A percentile compares a stretch with the other conserved stretches of the same genome.
These are phyloP conservation scores for Erpetoichthys calabaricus DNA, from an alignment of 2,797 vertebrate genomes.

Conservation along the genomic window DNA sequence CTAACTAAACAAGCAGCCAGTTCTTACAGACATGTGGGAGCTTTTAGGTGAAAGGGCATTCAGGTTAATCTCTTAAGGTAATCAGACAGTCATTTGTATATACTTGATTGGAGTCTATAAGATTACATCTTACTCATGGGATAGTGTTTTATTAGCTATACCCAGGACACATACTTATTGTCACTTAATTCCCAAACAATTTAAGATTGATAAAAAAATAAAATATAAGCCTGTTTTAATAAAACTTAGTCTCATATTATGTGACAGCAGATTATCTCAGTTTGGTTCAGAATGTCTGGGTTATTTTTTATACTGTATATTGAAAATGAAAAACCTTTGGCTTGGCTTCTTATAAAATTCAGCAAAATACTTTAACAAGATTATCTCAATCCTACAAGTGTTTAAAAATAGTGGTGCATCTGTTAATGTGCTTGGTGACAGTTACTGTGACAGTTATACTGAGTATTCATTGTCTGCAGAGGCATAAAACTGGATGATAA, in stretches of 20 bases:
- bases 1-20: no score
- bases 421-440: slow-evolving; percentile 6
- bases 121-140: slow-evolving; percentile 2
- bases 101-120: slow-evolving; percentile 1
- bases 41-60: no score
- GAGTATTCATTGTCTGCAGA: no score
- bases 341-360: slow-evolving; percentile 14
- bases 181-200: slow-evolving; percentile 13
- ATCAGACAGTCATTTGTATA: no score
- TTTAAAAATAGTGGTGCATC: slow-evolving; percentile 14
- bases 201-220: slow-evolving; percentile 11
- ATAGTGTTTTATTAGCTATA: slow-evolving; percentile 10
- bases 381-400: slow-evolving; percentile 18
- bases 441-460: slow-evolving; percentile 7
- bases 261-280: neutral
- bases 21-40: no score
- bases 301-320: slow-evolving; percentile 7
- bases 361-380: slow-evolving; percentile 13
- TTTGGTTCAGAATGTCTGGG: slow-evolving; percentile 3
- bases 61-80: no score
- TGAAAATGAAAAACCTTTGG: slow-evolving; percentile 14
- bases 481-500: no score
- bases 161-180: slow-evolving; percentile 2
- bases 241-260: neutral
- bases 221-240: slow-evolving; percentile 7